Conservation (phyloP, 64 coral and sea anemone species). For the Catalaphyllia jardinei region DNA sequence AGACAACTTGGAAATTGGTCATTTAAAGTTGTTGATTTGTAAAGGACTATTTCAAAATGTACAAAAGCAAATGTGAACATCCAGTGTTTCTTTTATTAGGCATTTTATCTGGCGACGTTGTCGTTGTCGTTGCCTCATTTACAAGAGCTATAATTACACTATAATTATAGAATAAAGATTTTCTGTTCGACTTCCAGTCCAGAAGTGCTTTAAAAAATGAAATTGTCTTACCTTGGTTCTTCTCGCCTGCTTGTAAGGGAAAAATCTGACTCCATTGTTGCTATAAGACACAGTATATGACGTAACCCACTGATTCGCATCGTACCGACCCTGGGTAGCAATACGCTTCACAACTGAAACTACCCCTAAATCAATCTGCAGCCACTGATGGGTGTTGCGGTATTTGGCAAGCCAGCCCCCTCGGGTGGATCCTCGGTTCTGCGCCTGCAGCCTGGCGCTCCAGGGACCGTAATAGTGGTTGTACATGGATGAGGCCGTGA, state of each 20-base stretch:
- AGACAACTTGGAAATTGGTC: no score
- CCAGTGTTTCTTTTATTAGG: no score
- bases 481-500: conserved; percentile 82
- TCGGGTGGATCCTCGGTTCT: conserved; percentile 30
- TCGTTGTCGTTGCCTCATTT: no score
- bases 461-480: conserved; percentile 79
- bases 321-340: conserved; percentile 62
- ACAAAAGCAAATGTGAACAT: no score
- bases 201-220: not conserved
- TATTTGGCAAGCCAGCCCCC: conserved; percentile 52
- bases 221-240: conserved; percentile 17
- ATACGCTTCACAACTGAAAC: conserved; percentile 31
- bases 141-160: no score
- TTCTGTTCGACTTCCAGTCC: no score
- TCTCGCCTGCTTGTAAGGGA: conserved; percentile 41
- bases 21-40: no score
- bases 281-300: conserved; percentile 44
- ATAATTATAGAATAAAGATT: no score
- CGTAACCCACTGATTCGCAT: conserved; percentile 64
- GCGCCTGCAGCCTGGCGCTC: conserved; percentile 58
- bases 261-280: conserved; percentile 53
- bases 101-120: no score
- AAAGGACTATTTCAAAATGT: no score
- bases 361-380: conserved; percentile 59
- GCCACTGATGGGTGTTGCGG: conserved; percentile 31